phyloP scores from a whole-genome alignment of 2,888 invertebrate species.

The Folsomia candida region DNA sequence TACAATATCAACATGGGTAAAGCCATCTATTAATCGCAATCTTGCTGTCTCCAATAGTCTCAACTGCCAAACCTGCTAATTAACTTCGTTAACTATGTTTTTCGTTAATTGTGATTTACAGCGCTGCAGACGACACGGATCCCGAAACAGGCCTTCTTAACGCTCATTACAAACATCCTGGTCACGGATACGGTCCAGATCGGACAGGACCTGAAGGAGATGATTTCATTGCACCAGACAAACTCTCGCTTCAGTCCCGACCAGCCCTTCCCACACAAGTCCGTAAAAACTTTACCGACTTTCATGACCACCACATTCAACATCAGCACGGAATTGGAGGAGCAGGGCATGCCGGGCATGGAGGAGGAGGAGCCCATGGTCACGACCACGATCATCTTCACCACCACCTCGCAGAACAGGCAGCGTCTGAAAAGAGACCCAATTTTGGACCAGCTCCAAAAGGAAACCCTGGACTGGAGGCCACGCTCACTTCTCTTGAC shows the following conservation, averaged over 20 bases:
- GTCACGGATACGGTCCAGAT: conserved; percentile 33
- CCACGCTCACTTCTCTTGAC: conserved; percentile 68
- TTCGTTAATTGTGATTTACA: conserved; percentile 5
- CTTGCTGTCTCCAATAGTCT: background rate
- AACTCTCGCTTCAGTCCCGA: conserved; percentile 37
- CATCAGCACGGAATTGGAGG: conserved; percentile 39
- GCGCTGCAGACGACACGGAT: conserved; percentile 48
- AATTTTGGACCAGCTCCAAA: conserved; percentile 44
- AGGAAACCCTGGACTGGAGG: conserved; percentile 58
- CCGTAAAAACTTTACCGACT: conserved; percentile 45
- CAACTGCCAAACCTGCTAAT: background rate
- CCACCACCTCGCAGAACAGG: conserved; percentile 14
- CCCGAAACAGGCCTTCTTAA: conserved; percentile 43
- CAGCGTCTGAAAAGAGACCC: conserved; percentile 40
- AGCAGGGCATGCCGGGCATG: conserved; percentile 27
- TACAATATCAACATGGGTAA: conserved; percentile 50
- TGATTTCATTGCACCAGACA: conserved; percentile 40
- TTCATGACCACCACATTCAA: conserved; percentile 42
- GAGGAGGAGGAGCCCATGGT: conserved; percentile 27
- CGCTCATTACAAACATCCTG: conserved; percentile 41
- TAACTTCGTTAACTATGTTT: background rate
- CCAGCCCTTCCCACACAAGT: conserved; percentile 41
- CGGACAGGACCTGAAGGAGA: conserved; percentile 15
- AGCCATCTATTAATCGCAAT: background rate
- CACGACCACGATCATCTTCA: conserved; percentile 33